phyloP scores from a whole-genome alignment of 2,113 vertebrate species.

The pig (Sus scrofa) region T2T-Sscrofa CM000818.6:112356501-112357000 shows the following conservation, averaged over 20 bases:
- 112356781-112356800: not conserved
- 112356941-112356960: not conserved
- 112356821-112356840: not conserved
- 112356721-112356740: not conserved
- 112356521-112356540: not conserved
- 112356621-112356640: not conserved
- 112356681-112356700: not conserved
- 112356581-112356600: not conserved
- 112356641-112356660: not conserved
- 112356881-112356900: not conserved
- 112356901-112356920: not conserved
- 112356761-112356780: not conserved
- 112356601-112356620: slow-evolving; percentile 37
- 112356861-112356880: not conserved
- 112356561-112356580: not conserved
- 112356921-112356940: not conserved
- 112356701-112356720: not conserved
- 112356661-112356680: not conserved
- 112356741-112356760: not conserved
- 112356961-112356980: slow-evolving; percentile 11
- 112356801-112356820: not conserved
- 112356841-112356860: not conserved
- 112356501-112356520: not conserved
- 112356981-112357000: not conserved
- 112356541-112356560: not conserved